Evolutionary conservation across 2,888 invertebrate species (phyloP).

Genomic region (Chorisops tibialis): DNA sequence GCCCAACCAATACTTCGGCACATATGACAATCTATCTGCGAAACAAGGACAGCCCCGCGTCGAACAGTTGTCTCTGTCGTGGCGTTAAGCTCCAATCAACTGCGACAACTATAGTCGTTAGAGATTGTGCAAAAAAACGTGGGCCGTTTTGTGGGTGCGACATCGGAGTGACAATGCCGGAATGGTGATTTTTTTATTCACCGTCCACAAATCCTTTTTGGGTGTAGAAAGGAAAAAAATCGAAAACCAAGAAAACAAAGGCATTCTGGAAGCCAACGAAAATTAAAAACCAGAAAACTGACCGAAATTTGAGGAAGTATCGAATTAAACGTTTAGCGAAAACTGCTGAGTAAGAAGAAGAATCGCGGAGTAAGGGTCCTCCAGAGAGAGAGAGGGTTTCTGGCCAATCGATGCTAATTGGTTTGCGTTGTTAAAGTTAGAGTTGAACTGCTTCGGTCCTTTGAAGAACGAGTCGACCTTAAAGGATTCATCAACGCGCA

Average conservation of each 20-base stretch:
- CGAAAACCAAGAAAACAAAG: not conserved
- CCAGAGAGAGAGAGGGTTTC: too few species aligned
- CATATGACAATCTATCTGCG: not conserved
- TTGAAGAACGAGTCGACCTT: not conserved
- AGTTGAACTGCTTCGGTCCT: not conserved
- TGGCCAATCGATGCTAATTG: not conserved
- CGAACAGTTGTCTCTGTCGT: constrained; percentile 10
- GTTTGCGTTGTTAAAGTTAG: not conserved
- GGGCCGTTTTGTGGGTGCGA: constrained; percentile 2
- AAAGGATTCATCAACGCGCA: too few species aligned
- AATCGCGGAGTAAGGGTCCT: too few species aligned
- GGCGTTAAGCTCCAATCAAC: constrained; percentile 29
- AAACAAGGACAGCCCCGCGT: not conserved
- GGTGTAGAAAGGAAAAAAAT: not conserved
- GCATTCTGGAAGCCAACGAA: too few species aligned
- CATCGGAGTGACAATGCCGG: constrained; percentile 3
- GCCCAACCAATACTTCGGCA: constrained; percentile 18
- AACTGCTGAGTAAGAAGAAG: too few species aligned
- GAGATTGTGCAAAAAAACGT: too few species aligned
- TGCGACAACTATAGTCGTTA: constrained; percentile 14
- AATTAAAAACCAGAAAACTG: too few species aligned
- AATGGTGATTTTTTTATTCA: not conserved
- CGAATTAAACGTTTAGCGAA: too few species aligned
- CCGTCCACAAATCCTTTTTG: too few species aligned
- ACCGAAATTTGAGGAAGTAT: too few species aligned